Evolutionary conservation across 2,797 vertebrate species (phyloP).

Genomic region (Microtus californicus): DNA sequence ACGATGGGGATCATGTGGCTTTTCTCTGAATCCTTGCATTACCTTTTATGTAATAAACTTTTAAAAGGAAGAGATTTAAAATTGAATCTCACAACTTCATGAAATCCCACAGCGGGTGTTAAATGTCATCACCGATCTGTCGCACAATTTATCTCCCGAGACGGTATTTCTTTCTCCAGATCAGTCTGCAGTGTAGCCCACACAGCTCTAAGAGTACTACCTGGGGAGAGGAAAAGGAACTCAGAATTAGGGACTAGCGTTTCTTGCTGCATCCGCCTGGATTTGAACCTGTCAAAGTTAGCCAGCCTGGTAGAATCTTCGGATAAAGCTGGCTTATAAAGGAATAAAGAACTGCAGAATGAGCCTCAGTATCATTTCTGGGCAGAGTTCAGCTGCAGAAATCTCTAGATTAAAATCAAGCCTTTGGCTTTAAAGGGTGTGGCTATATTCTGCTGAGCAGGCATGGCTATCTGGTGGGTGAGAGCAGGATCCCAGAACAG

Average conservation of each 20-base stretch:
- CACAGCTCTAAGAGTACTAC: not conserved
- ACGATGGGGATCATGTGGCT: not conserved
- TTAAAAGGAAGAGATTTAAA: conserved; percentile 50
- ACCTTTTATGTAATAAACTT: conserved; percentile 62
- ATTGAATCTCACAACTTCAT: conserved; percentile 38
- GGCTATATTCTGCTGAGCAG: not conserved
- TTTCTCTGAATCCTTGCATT: conserved; percentile 47
- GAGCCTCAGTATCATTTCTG: not conserved
- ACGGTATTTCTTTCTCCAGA: not conserved
- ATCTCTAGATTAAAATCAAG: conserved; percentile 67
- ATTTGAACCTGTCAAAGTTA: conserved; percentile 12
- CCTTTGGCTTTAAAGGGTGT: conserved; percentile 37
- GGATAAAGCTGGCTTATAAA: conserved; percentile 45
- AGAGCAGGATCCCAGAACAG: conserved; percentile 47
- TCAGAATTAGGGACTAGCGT: not conserved
- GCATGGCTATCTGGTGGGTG: conserved; percentile 41
- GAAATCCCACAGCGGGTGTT: conserved; percentile 22
- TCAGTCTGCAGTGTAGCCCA: not conserved
- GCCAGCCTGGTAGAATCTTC: not conserved
- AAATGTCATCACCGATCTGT: not conserved
- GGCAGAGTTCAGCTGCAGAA: conserved; percentile 44
- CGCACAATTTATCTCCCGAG: not conserved
- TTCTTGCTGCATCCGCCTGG: conserved; percentile 5
- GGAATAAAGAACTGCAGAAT: not conserved
- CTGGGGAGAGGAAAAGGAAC: not conserved